Conservation (phyloP, 2,888 invertebrate species). For the Molorchus minor region DNA sequence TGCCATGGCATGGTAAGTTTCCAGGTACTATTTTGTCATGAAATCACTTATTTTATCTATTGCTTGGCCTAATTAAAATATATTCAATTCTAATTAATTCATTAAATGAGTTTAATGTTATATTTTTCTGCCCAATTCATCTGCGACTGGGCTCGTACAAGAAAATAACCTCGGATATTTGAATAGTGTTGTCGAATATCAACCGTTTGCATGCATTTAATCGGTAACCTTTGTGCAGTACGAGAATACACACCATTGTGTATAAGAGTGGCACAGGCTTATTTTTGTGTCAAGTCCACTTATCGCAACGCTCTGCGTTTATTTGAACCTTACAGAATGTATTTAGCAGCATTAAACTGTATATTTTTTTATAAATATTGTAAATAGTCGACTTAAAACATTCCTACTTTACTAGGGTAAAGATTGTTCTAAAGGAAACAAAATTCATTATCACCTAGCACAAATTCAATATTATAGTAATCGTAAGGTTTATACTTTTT, state of each 20-base stretch:
- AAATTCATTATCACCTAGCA: constrained; percentile 44
- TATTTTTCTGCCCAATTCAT: no score
- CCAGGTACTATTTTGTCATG: no score
- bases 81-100: no score
- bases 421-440: constrained; percentile 33
- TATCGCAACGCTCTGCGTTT: constrained; percentile 8
- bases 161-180: no score
- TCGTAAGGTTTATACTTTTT: constrained; percentile 40
- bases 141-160: no score
- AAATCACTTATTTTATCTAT: no score
- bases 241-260: background rate
- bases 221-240: no score
- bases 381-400: constrained; percentile 55
- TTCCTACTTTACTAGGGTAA: constrained; percentile 51
- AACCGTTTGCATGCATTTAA: no score
- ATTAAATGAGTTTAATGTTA: no score
- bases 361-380: constrained; percentile 59
- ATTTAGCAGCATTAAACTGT: constrained; percentile 44
- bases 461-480: constrained; percentile 38
- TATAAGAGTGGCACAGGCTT: constrained; percentile 11
- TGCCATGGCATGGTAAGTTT: no score
- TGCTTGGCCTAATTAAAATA: no score
- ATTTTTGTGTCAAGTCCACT: constrained; percentile 20
- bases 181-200: no score
- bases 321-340: constrained; percentile 10